Conservation (phyloP, 2,113 vertebrate species). For the Galeopterus variegatus region DNA sequence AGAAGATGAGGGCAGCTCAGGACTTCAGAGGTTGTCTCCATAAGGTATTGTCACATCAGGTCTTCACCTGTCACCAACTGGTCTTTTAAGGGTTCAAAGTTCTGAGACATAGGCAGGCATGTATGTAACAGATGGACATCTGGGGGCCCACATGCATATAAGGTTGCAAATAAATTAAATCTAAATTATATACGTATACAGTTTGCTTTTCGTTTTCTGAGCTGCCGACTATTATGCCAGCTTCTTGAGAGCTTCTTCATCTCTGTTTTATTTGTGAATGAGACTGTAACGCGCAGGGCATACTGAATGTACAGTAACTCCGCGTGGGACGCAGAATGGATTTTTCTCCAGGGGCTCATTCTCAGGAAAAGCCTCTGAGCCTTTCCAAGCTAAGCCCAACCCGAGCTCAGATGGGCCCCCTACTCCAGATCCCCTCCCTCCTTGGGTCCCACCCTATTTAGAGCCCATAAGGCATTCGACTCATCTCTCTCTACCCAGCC, state of each 20-base stretch:
- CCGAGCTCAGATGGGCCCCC: neutral
- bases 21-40: neutral
- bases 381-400: neutral
- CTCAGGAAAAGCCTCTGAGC: neutral
- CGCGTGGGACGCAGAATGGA: rapidly evolving
- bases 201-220: neutral
- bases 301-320: neutral
- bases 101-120: neutral
- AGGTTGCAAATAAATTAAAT: neutral
- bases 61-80: neutral
- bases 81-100: neutral
- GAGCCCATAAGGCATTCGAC: neutral
- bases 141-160: rapidly evolving
- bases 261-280: neutral
- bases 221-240: neutral
- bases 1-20: neutral
- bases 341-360: neutral
- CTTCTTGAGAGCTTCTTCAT: neutral
- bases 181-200: neutral
- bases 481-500: neutral
- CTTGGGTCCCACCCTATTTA: neutral
- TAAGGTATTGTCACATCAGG: neutral
- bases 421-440: neutral
- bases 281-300: neutral
- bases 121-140: neutral